A percentile compares a stretch with the other conserved stretches of the same genome.
Conservation (phyloP, 2,797 vertebrate species). For the Enteromius unitaeniatus region DNA sequence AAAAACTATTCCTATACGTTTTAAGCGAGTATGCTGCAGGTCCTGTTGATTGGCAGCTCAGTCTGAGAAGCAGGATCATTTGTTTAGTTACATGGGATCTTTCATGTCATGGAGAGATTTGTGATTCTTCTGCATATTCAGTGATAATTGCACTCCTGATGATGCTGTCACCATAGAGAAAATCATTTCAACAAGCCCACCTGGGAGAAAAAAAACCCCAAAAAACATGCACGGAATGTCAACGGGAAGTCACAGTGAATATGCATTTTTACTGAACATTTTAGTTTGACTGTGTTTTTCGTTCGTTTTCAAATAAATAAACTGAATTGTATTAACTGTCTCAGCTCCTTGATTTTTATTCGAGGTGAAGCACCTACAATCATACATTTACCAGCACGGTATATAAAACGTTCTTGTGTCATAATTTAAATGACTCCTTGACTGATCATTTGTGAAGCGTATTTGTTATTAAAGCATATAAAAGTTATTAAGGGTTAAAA, state of each 20-base stretch:
- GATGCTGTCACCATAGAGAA: not conserved
- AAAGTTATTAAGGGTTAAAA: not conserved
- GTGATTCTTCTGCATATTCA: not conserved
- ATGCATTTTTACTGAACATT: slow-evolving; percentile 57
- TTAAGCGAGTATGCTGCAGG: not conserved
- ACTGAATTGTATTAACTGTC: slow-evolving; percentile 47
- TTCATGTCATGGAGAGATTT: not conserved
- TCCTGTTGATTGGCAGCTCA: not conserved
- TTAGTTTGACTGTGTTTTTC: slow-evolving; percentile 53
- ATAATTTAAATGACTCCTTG: not conserved
- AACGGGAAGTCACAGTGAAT: slow-evolving; percentile 32
- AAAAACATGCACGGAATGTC: slow-evolving; percentile 27
- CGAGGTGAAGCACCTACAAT: not conserved
- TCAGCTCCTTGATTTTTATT: slow-evolving; percentile 1
- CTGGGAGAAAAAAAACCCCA: not conserved
- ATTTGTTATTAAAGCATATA: not conserved
- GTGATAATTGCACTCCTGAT: not conserved
- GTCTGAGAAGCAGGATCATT: not conserved
- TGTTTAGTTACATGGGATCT: not conserved
- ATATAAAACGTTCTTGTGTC: not conserved
- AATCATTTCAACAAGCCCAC: slow-evolving; percentile 11
- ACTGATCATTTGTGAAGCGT: not conserved
- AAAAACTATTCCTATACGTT: not conserved
- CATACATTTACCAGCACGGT: not conserved
- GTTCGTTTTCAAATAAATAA: slow-evolving; percentile 56